Percentiles rank a stretch among this genome's conserved stretches.
phyloP scores from a whole-genome alignment of 2,888 invertebrate genomes.

The Hirtodrosophila cameraria region DNA sequence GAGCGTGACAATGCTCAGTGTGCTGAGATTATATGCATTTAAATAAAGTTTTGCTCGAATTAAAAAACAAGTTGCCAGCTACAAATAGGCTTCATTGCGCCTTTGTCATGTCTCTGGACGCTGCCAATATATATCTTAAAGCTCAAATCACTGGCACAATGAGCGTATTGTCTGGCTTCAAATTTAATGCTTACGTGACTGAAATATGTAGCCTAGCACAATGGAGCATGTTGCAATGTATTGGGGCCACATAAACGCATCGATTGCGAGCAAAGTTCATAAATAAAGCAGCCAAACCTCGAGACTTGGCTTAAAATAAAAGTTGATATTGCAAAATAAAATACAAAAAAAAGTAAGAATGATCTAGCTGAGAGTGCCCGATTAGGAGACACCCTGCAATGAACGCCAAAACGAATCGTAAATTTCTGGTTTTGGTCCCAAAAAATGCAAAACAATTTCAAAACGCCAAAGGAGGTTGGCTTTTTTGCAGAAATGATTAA shows the following conservation, averaged over 20 bases:
- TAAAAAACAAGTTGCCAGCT: constrained; percentile 45
- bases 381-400: too few species aligned
- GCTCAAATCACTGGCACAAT: constrained; percentile 68
- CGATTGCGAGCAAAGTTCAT: constrained; percentile 57
- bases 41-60: constrained; percentile 52
- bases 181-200: constrained; percentile 69
- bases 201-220: constrained; percentile 43
- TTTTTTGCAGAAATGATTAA: too few species aligned
- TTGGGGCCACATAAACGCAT: constrained; percentile 42
- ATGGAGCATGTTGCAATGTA: constrained; percentile 44
- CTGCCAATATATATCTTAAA: constrained; percentile 47
- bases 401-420: too few species aligned
- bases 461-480: too few species aligned
- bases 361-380: too few species aligned
- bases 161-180: constrained; percentile 59
- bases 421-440: too few species aligned
- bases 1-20: constrained; percentile 25
- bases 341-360: constrained; percentile 11
- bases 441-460: too few species aligned
- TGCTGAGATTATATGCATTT: constrained; percentile 36
- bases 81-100: constrained; percentile 67
- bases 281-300: constrained; percentile 54
- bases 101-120: constrained; percentile 57
- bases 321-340: constrained; percentile 42
- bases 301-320: constrained; percentile 52